Evolutionary conservation across 1,140 invertebrate species (phyloP), one percentile per base, ranked within the genome.

Genomic region (Anoplolepis gracilipes): DNA sequence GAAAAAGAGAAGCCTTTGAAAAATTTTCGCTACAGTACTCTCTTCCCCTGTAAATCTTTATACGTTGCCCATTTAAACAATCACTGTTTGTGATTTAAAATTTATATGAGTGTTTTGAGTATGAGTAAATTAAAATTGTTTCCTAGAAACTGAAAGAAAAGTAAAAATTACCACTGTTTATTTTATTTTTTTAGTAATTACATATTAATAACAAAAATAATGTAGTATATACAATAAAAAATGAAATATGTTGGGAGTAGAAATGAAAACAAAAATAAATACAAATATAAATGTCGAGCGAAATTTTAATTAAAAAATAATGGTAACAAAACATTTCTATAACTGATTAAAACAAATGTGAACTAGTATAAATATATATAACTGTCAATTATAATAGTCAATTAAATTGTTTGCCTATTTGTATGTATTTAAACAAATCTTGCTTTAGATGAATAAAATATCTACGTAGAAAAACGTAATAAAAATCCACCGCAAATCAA

Each of bases 271-370:
- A 57, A 28, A 70, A 13, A 13, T 1, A n/a, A 67, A 55, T 22
- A 16, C 6, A 30, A 25, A 13, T n/a, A 11, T 28, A 70, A 81
- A 70, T 30, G 7, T 70, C 0, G 10, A 16, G 16, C 25, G 16
- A 1, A 57, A n/a, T 42, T 81, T 72, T 72, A 70, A 81, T 70
- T 70, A 55, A 81, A 81, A 70, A 7, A 72, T 81, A 81, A 81
- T 81, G 8, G 8, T 42, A 81, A 13, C 19, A 69, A 69, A 81
- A 72, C 28, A 57, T 57, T 13, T 25, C 30, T 72, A 55, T 36
- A 57, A 2, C 11, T 7, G 6, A 22, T 70, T 64, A 4, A 81
- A 30, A 57, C 11, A 39, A 57, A 70, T 19, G 11, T 16, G 28
- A 72, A 57, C 6, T 11, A 19, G 7, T 16, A 69, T 16, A 79